Base-by-base conservation (phyloP, 1,140 invertebrate species). In the Arion vulgaris region DNA sequence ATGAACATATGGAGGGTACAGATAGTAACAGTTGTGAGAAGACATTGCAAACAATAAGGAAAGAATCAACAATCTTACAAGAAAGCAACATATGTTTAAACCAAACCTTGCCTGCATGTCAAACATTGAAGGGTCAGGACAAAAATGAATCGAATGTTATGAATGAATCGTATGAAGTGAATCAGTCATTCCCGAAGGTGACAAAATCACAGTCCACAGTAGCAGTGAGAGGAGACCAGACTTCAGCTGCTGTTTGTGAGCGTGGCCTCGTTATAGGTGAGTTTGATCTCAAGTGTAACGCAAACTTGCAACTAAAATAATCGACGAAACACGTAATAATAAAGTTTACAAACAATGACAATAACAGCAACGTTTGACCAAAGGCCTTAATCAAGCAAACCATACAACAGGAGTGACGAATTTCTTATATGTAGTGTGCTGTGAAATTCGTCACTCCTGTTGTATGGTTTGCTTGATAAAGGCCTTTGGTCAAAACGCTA, bases 141-240 rank as follows among this genome's bases (percentile, higher is more conserved):
- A 77, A 34, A 57, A 77, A 19, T 57, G 9, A 2, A 32, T 26
- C 1, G 9, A 13, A 11, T 1, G 17, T 77, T 2, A 57, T 77
- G 4, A 62, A 57, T 57, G 51, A 77, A 34, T 77, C 75, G 1
- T 77, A 36, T 62, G 75, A 77, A 32, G 75, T 51, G 11, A 77
- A 77, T 38, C 75, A 77, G 34, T 77, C 75, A 26, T 77, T 77
- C 57, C 75, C 75, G 5, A 77, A 62, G n/a, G 41, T 77, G 45
- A 39, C 49, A 15, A 62, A 77, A 34, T 38, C 49, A 26, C 38
- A 28, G 19, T 7, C 73, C 5, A n/a, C 26, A 5, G 1, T 39
- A 75, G 23, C 15, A 11, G 39, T 38, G 4, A 51, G 41, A 19
- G 38, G 13, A 26, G 73, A 72, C 34, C 73, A 41, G 23, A 49